These are phyloP conservation scores for Tenthredo amoena DNA, from an alignment of 2,888 invertebrate species.

Conservation along the genomic window DNA sequence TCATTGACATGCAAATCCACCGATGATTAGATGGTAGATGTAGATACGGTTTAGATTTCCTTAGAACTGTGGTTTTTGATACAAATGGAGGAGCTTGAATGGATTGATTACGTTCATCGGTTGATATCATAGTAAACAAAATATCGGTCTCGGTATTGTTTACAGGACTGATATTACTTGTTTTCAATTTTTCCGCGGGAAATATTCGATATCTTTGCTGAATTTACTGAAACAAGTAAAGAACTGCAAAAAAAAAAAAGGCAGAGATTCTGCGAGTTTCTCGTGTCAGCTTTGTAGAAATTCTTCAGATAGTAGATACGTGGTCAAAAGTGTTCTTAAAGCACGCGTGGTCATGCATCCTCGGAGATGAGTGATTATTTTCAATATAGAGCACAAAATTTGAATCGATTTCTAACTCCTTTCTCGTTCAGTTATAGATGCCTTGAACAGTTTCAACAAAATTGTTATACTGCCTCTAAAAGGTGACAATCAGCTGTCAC, in stretches of 20 bases:
- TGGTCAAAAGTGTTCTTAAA: not conserved
- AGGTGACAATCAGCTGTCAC: not conserved
- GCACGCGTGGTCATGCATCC: not conserved
- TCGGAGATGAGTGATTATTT: not conserved
- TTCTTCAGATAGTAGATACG: not conserved
- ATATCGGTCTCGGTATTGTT: not conserved
- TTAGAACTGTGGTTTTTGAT: not conserved
- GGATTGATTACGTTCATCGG: not conserved
- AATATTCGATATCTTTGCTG: not conserved
- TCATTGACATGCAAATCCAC: not conserved
- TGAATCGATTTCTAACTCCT: not conserved
- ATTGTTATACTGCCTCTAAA: not conserved
- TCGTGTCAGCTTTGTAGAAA: not conserved
- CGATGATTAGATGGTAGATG: not conserved
- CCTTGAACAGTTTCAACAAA: slow-evolving; percentile 15
- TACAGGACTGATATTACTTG: not conserved
- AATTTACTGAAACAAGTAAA: not conserved
- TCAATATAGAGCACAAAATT: not conserved
- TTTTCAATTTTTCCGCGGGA: not conserved
- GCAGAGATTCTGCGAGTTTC: too few species aligned
- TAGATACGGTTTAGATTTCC: not conserved
- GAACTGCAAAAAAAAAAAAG: too few species aligned
- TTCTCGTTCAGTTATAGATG: not conserved
- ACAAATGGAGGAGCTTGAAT: not conserved
- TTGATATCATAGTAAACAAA: not conserved